These are phyloP conservation scores for Solea solea DNA, from an alignment of 2,113 vertebrate species.

Conservation along the genomic window DNA sequence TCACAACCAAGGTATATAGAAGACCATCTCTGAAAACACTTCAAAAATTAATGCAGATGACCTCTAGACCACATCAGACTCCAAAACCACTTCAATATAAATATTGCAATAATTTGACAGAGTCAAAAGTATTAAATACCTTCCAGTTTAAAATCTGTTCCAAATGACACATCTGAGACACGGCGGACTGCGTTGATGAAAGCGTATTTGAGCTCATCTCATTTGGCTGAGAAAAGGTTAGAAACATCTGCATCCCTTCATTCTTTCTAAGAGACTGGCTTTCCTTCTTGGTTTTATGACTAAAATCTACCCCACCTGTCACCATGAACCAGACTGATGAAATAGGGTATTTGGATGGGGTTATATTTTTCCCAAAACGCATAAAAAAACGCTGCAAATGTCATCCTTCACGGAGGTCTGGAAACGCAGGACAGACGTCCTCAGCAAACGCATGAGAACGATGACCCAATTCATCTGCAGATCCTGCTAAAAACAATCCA, in stretches of 20 bases:
- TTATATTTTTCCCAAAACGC: conserved; percentile 28
- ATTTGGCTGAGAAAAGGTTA: neutral
- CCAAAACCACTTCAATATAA: too few species aligned
- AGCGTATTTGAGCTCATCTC: neutral
- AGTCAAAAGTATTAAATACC: neutral
- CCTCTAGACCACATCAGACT: too few species aligned
- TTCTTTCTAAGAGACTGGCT: conserved; percentile 9
- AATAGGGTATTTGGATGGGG: conserved; percentile 26
- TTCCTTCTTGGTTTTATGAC: neutral
- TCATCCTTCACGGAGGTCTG: conserved; percentile 64
- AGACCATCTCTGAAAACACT: too few species aligned
- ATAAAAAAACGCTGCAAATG: conserved; percentile 56
- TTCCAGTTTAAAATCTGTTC: neutral
- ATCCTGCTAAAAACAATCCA: conserved; percentile 56
- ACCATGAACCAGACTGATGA: conserved; percentile 39
- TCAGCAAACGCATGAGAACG: conserved; percentile 57
- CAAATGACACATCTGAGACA: neutral
- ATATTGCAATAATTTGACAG: neutral
- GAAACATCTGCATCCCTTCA: conserved; percentile 10
- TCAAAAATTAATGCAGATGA: too few species aligned
- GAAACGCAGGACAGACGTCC: conserved; percentile 33
- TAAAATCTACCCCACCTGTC: conserved; percentile 26
- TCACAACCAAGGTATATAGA: too few species aligned
- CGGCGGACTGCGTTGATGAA: neutral
- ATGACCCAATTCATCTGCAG: conserved; percentile 75